A percentile compares a stretch with the other conserved stretches of the same genome.
Evolutionary conservation across 2,888 invertebrate genomes (phyloP).

Genomic region (Dinocampus coccinellae): DNA sequence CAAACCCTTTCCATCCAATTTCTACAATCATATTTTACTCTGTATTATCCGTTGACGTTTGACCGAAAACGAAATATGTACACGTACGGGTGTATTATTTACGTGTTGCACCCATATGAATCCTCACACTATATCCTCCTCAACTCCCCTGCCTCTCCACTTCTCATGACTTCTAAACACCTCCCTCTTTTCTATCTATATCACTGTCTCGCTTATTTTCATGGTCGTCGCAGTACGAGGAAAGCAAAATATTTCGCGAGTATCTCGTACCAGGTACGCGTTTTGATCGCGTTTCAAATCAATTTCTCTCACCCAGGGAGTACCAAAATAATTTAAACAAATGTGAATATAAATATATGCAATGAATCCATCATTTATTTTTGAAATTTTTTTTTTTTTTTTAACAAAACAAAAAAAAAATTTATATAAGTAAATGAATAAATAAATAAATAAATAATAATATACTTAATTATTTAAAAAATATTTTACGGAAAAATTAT

Average conservation of each 20-base stretch:
- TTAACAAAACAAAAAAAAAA: too few species aligned
- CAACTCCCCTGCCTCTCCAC: too few species aligned
- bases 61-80: too few species aligned
- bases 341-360: not conserved
- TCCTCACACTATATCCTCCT: too few species aligned
- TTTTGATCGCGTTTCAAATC: slow-evolving; percentile 31
- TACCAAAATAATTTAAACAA: slow-evolving; percentile 25
- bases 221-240: not conserved
- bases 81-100: not conserved
- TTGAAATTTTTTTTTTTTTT: too few species aligned
- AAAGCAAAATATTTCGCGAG: slow-evolving; percentile 36
- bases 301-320: slow-evolving; percentile 35
- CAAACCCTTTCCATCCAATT: not conserved
- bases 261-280: slow-evolving; percentile 50
- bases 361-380: slow-evolving; percentile 15
- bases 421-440: too few species aligned
- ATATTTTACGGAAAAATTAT: too few species aligned
- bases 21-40: slow-evolving; percentile 11
- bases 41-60: slow-evolving; percentile 22
- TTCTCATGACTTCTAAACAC: too few species aligned
- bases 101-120: too few species aligned
- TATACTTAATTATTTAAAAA: too few species aligned
- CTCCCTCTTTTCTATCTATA: not conserved
- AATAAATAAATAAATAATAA: too few species aligned
- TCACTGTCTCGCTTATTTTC: not conserved